Conservation (phyloP, 1,140 invertebrate genomes). For the Daktulosphaira vitifoliae region DNA sequence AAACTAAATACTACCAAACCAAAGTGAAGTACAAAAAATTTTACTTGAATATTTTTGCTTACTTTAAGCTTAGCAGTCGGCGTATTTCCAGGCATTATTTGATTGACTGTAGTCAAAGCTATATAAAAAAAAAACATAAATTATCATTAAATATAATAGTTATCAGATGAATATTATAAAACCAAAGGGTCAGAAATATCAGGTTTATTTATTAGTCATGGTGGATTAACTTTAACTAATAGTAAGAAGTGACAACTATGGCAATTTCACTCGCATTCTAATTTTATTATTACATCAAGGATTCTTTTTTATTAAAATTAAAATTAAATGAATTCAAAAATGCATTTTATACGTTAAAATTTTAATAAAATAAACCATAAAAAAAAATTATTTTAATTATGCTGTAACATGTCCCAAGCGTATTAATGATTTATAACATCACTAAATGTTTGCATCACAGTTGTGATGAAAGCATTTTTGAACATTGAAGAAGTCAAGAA, state of each 20-base stretch:
- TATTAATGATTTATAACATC: too few species aligned
- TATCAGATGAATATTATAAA: not conserved
- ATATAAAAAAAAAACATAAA: slow-evolving; percentile 40
- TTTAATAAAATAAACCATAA: not conserved
- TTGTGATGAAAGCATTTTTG: too few species aligned
- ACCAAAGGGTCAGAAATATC: slow-evolving; percentile 7
- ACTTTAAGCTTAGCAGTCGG: slow-evolving; percentile 67
- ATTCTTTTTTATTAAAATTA: not conserved
- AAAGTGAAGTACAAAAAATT: too few species aligned
- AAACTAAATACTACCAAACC: too few species aligned
- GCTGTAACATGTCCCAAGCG: too few species aligned
- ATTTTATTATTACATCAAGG: not conserved
- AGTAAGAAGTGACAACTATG: slow-evolving; percentile 21
- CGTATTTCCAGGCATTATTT: slow-evolving; percentile 68
- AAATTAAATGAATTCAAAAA: too few species aligned
- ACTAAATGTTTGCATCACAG: too few species aligned
- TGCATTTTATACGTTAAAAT: too few species aligned
- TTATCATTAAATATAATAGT: not conserved
- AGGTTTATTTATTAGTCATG: slow-evolving; percentile 25
- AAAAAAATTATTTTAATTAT: too few species aligned
- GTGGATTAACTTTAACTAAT: slow-evolving; percentile 22
- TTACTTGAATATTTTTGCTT: slow-evolving; percentile 34
- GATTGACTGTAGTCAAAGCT: slow-evolving; percentile 54
- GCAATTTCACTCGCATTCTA: slow-evolving; percentile 25
- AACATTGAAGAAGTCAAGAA: too few species aligned